Percentiles rank a stretch among this genome's conserved stretches.
Evolutionary conservation across 30 jellyfish, hydroid and myxozoan genomes (phyloP).

Genomic region (Aurelia sp.): DNA sequence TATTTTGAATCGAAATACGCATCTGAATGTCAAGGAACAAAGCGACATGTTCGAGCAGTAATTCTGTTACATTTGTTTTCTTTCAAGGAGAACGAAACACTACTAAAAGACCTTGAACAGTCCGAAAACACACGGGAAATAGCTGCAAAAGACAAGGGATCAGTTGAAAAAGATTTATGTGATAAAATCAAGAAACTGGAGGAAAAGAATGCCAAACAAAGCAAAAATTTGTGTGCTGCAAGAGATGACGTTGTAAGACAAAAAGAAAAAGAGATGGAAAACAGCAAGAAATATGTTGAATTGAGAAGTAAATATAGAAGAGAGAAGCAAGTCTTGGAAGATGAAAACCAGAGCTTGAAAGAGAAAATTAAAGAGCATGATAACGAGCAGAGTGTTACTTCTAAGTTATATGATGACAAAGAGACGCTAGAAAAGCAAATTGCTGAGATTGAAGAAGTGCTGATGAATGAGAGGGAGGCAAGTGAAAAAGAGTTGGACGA

Average conservation of each 20-base stretch:
- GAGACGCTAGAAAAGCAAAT: conserved; percentile 38
- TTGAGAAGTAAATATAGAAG: not conserved
- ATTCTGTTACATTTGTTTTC: not conserved
- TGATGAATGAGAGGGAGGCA: conserved; percentile 39
- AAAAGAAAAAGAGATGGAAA: conserved; percentile 1
- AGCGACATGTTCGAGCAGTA: too few species aligned
- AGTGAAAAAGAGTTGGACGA: conserved; percentile 15
- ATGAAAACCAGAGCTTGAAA: conserved; percentile 31
- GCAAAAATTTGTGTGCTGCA: conserved; percentile 6
- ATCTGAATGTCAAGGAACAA: too few species aligned
- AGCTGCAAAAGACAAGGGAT: conserved; percentile 7
- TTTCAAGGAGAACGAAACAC: conserved; percentile 2
- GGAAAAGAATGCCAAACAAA: conserved; percentile 24
- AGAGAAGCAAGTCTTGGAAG: conserved; percentile 10
- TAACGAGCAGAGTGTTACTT: not conserved
- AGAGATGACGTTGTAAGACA: conserved; percentile 13
- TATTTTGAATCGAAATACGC: too few species aligned
- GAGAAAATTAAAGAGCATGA: conserved; percentile 2
- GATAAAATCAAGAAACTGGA: conserved; percentile 19
- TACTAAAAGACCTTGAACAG: conserved; percentile 11
- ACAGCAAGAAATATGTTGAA: conserved; percentile 2
- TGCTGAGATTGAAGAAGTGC: conserved; percentile 43
- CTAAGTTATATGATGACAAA: conserved; percentile 30
- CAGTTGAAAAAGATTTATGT: not conserved
- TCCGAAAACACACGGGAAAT: not conserved